Conservation (phyloP, 2,888 invertebrate species). For the Eupithecia inturbata region DNA sequence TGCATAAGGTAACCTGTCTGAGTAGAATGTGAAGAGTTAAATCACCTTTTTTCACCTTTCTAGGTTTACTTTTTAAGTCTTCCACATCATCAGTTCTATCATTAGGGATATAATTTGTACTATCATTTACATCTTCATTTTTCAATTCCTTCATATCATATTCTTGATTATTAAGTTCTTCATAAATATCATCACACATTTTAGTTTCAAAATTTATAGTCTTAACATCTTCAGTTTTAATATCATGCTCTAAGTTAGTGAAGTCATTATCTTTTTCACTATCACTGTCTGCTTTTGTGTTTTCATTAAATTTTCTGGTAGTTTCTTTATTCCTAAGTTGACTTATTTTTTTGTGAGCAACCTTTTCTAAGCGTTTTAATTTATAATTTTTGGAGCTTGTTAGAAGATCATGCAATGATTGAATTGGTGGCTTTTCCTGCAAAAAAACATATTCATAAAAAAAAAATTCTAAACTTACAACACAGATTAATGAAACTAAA, state of each 20-base stretch:
- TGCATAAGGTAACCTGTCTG: too few species aligned
- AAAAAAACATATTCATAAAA: background rate
- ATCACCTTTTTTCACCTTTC: slow-evolving; percentile 2
- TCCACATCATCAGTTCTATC: background rate
- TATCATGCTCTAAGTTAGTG: background rate
- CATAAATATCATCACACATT: background rate
- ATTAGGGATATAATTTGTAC: background rate
- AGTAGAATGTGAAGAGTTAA: too few species aligned
- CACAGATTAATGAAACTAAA: background rate
- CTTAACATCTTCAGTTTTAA: background rate
- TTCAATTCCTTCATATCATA: background rate
- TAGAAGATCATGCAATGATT: background rate
- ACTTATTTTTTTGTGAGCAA: background rate
- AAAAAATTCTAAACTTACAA: background rate
- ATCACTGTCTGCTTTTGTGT: background rate
- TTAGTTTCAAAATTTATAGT: background rate
- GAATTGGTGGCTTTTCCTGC: background rate
- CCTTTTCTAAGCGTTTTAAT: background rate
- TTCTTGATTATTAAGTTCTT: background rate
- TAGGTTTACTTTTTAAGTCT: background rate
- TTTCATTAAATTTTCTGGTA: background rate
- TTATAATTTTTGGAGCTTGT: background rate
- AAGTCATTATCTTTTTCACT: background rate
- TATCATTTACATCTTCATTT: background rate
- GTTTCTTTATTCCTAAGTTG: background rate